phyloP scores from a whole-genome alignment of 2,888 invertebrate genomes.

The Caenorhabditis angaria region DNA sequence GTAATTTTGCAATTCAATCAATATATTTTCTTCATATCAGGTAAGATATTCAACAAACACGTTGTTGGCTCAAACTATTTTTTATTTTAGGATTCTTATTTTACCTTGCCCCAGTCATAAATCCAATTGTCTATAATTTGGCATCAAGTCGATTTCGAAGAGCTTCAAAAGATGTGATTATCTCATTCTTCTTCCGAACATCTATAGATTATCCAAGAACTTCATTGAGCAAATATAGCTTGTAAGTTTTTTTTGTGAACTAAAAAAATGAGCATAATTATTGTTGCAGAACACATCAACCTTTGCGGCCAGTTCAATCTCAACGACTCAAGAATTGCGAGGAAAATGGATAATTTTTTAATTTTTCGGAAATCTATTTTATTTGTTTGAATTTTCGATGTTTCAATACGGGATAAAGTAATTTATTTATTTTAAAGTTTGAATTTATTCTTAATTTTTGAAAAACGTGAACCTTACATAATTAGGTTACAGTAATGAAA shows the following conservation, averaged over 20 bases:
- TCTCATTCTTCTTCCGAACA: slow-evolving; percentile 25
- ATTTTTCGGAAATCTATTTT: neutral
- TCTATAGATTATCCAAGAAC: slow-evolving; percentile 17
- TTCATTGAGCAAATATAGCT: slow-evolving; percentile 34
- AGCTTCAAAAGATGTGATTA: slow-evolving; percentile 55
- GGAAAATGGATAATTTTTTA: neutral
- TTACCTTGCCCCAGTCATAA: slow-evolving; percentile 58
- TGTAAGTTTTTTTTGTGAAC: too few relatives aligned
- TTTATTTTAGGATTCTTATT: slow-evolving; percentile 55
- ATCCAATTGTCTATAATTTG: slow-evolving; percentile 61
- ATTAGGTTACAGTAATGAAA: too few relatives aligned
- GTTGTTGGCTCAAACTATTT: neutral
- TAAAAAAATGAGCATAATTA: too few relatives aligned
- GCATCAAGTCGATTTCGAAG: slow-evolving; percentile 55
- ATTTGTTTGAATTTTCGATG: too few relatives aligned
- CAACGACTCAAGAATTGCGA: slow-evolving; percentile 18
- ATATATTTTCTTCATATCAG: slow-evolving; percentile 60
- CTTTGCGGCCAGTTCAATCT: slow-evolving; percentile 24
- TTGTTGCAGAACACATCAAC: slow-evolving; percentile 29
- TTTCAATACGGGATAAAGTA: neutral
- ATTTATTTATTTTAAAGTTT: neutral
- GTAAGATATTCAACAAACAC: too few relatives aligned
- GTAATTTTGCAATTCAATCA: slow-evolving; percentile 47
- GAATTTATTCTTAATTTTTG: too few relatives aligned
- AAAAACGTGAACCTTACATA: too few relatives aligned